Evolutionary conservation across 2,797 vertebrate genomes (phyloP).

Genomic region (Protonibea diacanthus): DNA sequence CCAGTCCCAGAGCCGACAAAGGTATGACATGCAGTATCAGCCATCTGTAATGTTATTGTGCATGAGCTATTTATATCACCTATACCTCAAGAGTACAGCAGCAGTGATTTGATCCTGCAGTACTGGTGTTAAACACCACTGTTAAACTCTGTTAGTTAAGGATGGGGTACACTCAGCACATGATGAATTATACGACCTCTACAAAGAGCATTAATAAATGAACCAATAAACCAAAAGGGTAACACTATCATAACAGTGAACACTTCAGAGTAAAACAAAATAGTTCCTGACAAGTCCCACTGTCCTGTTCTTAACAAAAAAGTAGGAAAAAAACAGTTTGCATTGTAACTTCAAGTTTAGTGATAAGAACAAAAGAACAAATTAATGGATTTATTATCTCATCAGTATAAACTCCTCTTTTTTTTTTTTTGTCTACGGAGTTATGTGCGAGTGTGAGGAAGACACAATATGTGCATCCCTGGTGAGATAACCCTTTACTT

Average conservation of each 20-base stretch:
- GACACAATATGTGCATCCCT: background rate
- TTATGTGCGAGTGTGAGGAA: background rate
- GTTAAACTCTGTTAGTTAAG: conserved; percentile 15
- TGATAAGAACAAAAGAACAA: conserved; percentile 6
- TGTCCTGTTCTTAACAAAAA: background rate
- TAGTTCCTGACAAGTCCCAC: background rate
- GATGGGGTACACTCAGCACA: background rate
- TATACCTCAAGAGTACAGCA: background rate
- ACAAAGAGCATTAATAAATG: background rate
- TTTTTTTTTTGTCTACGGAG: background rate
- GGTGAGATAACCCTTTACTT: conserved; percentile 6
- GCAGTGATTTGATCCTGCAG: background rate
- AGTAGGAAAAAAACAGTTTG: background rate
- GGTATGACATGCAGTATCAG: background rate
- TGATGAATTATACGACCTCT: background rate
- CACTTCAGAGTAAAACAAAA: background rate
- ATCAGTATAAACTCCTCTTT: conserved; percentile 3
- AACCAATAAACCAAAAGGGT: background rate
- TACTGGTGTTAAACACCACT: conserved; percentile 5
- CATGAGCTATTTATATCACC: background rate
- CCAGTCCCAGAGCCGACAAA: background rate
- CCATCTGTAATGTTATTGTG: conserved; percentile 5
- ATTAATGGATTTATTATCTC: conserved; percentile 24
- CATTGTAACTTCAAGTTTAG: conserved; percentile 5
- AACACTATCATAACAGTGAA: background rate